phyloP scores from a whole-genome alignment of 1,140 invertebrate species.

The Adoxophyes honmai region DNA sequence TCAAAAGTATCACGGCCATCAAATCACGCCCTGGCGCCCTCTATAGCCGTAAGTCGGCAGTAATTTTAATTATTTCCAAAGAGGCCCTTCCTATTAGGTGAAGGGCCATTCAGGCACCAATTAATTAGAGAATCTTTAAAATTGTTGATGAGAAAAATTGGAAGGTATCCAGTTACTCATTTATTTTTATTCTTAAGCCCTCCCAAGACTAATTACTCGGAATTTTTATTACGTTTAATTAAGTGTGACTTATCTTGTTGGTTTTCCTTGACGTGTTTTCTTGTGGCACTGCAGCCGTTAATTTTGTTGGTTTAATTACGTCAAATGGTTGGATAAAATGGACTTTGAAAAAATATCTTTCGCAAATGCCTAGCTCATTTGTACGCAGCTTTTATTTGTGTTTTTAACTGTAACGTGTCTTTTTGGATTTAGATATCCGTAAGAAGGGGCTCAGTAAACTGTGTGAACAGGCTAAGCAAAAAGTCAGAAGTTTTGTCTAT shows the following conservation, averaged over 20 bases:
- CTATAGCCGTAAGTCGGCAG: constrained; percentile 20
- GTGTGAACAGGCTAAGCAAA: too few relatives aligned
- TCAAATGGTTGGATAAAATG: too few relatives aligned
- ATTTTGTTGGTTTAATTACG: too few relatives aligned
- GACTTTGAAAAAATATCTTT: too few relatives aligned
- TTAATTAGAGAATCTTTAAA: constrained; percentile 27
- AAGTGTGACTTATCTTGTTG: neutral
- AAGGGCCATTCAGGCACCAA: constrained; percentile 22
- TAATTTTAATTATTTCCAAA: constrained; percentile 15
- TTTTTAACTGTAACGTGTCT: too few relatives aligned
- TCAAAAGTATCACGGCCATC: too few relatives aligned
- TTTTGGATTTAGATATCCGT: too few relatives aligned
- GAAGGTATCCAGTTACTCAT: constrained; percentile 23
- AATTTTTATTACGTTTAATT: constrained; percentile 9
- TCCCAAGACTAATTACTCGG: constrained; percentile 4
- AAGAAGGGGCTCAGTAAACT: too few relatives aligned
- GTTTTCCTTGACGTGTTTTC: neutral
- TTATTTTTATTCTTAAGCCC: constrained; percentile 13
- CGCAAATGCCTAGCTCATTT: too few relatives aligned
- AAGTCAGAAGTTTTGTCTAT: too few relatives aligned
- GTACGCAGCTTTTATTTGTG: too few relatives aligned
- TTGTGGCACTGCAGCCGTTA: too few relatives aligned
- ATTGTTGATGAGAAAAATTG: constrained; percentile 33
- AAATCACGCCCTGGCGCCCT: constrained; percentile 7
- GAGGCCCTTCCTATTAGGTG: neutral